Conservation (phyloP, 2,888 invertebrate species). For the Junonia oenone region DNA sequence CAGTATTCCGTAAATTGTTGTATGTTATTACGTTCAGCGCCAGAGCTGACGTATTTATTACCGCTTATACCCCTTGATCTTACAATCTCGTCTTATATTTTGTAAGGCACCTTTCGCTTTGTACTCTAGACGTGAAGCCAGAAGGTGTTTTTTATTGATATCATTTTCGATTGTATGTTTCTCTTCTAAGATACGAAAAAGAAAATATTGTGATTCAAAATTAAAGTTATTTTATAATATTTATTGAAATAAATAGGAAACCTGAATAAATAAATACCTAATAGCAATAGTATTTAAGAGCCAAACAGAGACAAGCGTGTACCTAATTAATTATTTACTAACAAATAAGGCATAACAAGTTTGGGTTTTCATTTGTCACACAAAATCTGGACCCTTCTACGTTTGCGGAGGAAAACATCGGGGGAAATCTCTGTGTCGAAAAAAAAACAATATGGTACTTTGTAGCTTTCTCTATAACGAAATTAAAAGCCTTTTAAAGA, state of each 20-base stretch:
- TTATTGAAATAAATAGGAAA: no score
- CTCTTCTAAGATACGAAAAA: background rate
- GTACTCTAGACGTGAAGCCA: background rate
- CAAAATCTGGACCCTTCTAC: no score
- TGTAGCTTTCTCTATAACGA: no score
- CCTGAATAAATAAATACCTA: background rate
- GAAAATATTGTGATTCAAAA: background rate
- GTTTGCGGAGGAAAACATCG: no score
- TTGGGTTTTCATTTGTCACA: no score
- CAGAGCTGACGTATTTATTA: conserved; percentile 29
- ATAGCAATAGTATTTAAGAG: no score
- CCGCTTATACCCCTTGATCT: conserved; percentile 21
- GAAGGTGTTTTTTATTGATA: background rate
- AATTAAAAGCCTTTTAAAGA: no score
- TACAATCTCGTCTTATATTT: conserved; percentile 16
- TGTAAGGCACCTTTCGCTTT: conserved; percentile 7
- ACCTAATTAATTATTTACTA: no score
- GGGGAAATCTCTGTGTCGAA: no score
- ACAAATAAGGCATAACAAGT: no score
- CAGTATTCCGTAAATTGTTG: conserved; percentile 33
- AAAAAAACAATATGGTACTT: no score
- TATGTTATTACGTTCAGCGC: conserved; percentile 33
- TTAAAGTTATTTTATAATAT: background rate
- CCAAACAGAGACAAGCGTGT: no score
- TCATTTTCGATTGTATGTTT: background rate